Conservation (phyloP, 2,888 invertebrate species). For the Acrocera orbiculus region DNA sequence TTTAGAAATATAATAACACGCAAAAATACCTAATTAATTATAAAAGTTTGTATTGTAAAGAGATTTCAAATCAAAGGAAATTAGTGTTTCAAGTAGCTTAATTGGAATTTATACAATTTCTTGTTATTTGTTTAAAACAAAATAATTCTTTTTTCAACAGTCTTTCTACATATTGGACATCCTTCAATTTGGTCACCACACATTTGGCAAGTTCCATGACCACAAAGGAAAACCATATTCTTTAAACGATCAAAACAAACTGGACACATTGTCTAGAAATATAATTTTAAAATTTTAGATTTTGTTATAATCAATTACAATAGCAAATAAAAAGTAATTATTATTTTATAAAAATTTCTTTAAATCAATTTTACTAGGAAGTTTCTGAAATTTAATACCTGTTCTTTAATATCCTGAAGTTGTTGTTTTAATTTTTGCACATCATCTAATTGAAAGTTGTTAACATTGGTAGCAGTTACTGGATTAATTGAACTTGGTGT, state of each 20-base stretch:
- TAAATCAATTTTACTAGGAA: no score
- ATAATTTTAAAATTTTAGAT: constrained; percentile 6
- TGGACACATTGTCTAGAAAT: constrained; percentile 90
- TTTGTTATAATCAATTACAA: constrained; percentile 4
- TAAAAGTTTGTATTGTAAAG: no score
- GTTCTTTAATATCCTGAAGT: constrained; percentile 92
- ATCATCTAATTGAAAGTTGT: constrained; percentile 54
- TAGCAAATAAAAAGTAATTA: not conserved
- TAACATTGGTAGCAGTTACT: constrained; percentile 40
- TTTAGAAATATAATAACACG: no score
- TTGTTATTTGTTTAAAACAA: constrained; percentile 44
- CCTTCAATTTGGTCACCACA: constrained; percentile 96
- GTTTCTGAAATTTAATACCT: constrained; percentile 46
- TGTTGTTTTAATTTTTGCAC: constrained; percentile 86
- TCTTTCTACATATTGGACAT: constrained; percentile 94
- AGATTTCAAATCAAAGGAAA: no score
- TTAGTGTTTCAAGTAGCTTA: no score
- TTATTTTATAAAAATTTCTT: not conserved
- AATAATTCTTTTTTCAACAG: constrained; percentile 87
- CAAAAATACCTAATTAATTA: no score
- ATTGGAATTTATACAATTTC: no score
- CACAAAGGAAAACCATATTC: constrained; percentile 97
- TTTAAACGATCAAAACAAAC: constrained; percentile 94
- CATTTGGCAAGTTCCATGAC: constrained; percentile 96
- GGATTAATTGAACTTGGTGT: constrained; percentile 20